phyloP scores from a whole-genome alignment of 2,113 vertebrate genomes.

The Plotosus lineatus region DNA sequence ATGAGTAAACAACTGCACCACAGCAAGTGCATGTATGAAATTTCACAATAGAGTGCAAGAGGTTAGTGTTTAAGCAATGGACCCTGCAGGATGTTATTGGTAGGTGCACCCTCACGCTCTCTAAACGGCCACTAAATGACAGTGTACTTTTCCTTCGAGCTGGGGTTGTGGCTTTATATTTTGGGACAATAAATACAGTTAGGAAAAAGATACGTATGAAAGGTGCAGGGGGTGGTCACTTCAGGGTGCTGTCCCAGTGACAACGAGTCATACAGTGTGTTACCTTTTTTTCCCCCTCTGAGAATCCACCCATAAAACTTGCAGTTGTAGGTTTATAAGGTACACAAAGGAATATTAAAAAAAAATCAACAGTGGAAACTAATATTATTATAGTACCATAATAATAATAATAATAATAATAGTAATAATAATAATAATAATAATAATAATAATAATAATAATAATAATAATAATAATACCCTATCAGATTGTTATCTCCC shows the following conservation, averaged over 20 bases:
- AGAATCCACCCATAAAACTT: background rate
- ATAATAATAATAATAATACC: background rate
- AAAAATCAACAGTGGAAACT: background rate
- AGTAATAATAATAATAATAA: constrained; percentile 17
- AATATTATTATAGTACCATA: too few relatives aligned
- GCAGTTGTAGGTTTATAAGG: background rate
- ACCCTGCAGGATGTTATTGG: background rate
- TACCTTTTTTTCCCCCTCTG: background rate
- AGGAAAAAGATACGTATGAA: background rate
- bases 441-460: constrained; percentile 7
- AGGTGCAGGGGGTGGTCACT: background rate
- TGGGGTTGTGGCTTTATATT: background rate
- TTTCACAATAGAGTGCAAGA: background rate
- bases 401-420: background rate
- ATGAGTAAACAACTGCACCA: background rate
- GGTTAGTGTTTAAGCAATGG: background rate
- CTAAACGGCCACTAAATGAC: background rate
- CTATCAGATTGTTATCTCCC: background rate
- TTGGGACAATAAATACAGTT: background rate
- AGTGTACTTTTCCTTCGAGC: background rate
- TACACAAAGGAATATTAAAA: background rate
- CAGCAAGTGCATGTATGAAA: background rate
- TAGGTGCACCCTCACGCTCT: too few relatives aligned
- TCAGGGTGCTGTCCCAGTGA: too few relatives aligned
- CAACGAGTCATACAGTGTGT: background rate